Evolutionary conservation across 2,888 invertebrate genomes (phyloP).

Genomic region (Caenorhabditis imperialis): DNA sequence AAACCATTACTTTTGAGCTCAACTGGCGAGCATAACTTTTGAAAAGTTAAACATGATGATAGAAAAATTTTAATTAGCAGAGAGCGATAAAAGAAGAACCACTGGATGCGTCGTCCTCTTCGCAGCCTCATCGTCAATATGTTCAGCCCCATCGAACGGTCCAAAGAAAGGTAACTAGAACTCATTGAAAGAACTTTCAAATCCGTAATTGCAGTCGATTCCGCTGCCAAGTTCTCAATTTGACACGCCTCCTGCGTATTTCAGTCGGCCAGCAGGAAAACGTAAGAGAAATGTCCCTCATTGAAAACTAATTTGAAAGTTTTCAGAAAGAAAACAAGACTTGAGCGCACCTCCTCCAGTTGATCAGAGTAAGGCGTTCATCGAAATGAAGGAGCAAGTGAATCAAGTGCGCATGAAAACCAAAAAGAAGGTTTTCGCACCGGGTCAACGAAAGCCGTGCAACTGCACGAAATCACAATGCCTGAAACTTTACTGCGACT

Average conservation of each 20-base stretch:
- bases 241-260: too few relatives aligned
- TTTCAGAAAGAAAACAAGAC: too few relatives aligned
- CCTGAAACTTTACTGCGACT: slow-evolving; percentile 96
- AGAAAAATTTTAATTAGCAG: slow-evolving; percentile 7
- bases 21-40: too few relatives aligned
- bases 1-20: too few relatives aligned
- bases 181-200: not conserved
- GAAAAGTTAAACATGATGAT: too few relatives aligned
- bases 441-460: slow-evolving; percentile 86
- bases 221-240: not conserved
- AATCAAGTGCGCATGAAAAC: slow-evolving; percentile 38
- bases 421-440: slow-evolving; percentile 39
- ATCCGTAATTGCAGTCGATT: slow-evolving; percentile 29
- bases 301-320: too few relatives aligned
- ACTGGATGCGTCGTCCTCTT: not conserved
- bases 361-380: slow-evolving; percentile 36
- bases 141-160: slow-evolving; percentile 24
- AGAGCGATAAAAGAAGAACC: slow-evolving; percentile 16
- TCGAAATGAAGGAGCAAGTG: slow-evolving; percentile 47
- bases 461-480: slow-evolving; percentile 99
- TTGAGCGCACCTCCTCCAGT: not conserved
- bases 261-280: too few relatives aligned
- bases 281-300: too few relatives aligned
- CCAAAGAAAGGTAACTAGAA: slow-evolving; percentile 22
- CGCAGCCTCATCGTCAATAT: slow-evolving; percentile 18